Base-by-base conservation (phyloP, 35 echinoderm and acorn worm species). In the Lytechinus pictus region DNA sequence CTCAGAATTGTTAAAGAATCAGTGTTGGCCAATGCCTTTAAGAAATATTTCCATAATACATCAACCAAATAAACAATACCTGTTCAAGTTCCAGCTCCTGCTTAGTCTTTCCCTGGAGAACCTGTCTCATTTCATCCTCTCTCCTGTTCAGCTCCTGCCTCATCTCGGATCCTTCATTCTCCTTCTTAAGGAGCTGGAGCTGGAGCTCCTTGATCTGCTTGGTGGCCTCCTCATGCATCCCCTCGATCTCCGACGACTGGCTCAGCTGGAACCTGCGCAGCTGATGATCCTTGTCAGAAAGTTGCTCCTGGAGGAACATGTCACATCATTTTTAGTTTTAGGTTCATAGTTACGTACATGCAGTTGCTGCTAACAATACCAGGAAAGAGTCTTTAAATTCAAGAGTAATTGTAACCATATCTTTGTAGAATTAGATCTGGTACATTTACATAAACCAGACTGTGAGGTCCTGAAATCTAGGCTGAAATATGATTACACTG, bases 31-130 rank as follows among this genome's bases (percentile, higher is more conserved):
- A 44, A 44, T 44, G 33, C 33, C 33, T 44, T 44, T 44, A 44
- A 44, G 33, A 44, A 2, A 1, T 44, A 44, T 0, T 44, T 44
- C 33, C 33, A 44, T 44, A 44, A 44, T 2, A 44, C 33, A 44
- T 44, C 33, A 44, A 44, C 33, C 87, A 90, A 90, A 51, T 27
- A 90, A 13, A 52, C 54, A 14, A 86, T 71, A 96, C 96, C 96
- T 97, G 97, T 52, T 98, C 96, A 27, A 98, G 94, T 87, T 98
- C 97, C n/a, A 98, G 94, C 56, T 98, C 97, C 53, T 96, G 95
- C 91, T 92, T 93, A 24, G 95, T 98, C 86, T 98, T 98, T 57
- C 91, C 95, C 86, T 96, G 95, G 9, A 96, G 79, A 24, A 97
- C 27, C 86, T 98, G 96, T 56, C 96, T 61, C 27, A 91, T 91